Conservation (phyloP, 2,797 vertebrate species). For the Pristis pectinata region DNA sequence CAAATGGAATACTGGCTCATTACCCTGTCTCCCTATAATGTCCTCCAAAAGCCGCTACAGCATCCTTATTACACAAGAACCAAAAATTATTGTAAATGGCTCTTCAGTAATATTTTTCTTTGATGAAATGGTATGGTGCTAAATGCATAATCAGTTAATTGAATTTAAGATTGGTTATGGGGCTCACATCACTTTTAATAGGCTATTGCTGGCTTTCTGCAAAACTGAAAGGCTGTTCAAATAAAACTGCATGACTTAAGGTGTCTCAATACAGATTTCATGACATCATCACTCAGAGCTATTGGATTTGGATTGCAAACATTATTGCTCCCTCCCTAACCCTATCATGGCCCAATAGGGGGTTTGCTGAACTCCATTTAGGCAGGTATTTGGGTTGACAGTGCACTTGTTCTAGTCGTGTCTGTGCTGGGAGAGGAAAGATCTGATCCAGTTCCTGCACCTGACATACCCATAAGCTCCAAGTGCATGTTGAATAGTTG, state of each 20-base stretch:
- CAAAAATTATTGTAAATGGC: not conserved
- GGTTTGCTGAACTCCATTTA: not conserved
- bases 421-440: too few relatives aligned
- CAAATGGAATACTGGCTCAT: not conserved
- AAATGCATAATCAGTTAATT: conserved; percentile 28
- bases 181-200: conserved; percentile 3
- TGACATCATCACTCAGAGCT: not conserved
- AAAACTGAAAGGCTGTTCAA: conserved; percentile 32
- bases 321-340: not conserved
- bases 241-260: not conserved
- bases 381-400: not conserved
- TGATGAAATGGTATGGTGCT: conserved; percentile 33
- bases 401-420: not conserved
- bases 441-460: not conserved
- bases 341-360: not conserved
- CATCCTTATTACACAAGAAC: not conserved
- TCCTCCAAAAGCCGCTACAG: not conserved
- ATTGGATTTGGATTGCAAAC: not conserved
- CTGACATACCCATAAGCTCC: not conserved
- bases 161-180: conserved; percentile 25
- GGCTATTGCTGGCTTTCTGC: conserved; percentile 17
- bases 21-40: not conserved
- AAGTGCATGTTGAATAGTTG: too few relatives aligned
- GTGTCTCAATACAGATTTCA: conserved; percentile 1
- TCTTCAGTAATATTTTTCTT: not conserved